Evolutionary conservation across 2,797 vertebrate genomes (phyloP), one percentile per base, ranked within the genome.

Genomic region (Chelidonichthys spinosus): DNA sequence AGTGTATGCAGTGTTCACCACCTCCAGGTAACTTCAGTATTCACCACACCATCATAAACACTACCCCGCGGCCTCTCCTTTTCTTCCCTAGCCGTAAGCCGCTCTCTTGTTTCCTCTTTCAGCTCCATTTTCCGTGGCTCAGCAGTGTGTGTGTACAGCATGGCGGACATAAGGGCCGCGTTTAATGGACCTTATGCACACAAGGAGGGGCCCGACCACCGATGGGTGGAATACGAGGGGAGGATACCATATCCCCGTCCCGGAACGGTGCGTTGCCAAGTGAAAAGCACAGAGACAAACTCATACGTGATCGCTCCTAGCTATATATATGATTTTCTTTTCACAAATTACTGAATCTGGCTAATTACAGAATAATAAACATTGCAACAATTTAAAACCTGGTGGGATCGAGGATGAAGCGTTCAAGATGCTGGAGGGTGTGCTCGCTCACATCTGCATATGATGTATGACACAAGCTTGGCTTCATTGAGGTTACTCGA

Each of bases 101-200:
- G 33, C 5, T 74, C 2, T 78, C 14, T 40, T 71, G n/a, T 65
- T 69, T 40, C 8, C 18, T 32, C 47, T 66, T 78, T 80, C 91
- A 99, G 98, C 85, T 97, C 97, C 4, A 95, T 99, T 83, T 99
- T 99, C 94, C 97, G 96, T 81, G 98, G 98, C 76, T 99, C 98
- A 33, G 98, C 98, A 1, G 96, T 99, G 61, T 99, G 98, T 82
- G 94, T 99, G 69, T 99, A 99, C 86, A 98, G 94, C 87, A 99
- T 99, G 98, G 96, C 97, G 2, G 97, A 99, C 60, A 96, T 99
- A 78, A 94, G 98, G 79, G 96, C 96, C 0, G 96, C 92, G 49
- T 99, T 99, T 86, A 99, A 98, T 2, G 98, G 98, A 44, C 97
- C 98, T 0, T 99, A 97, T 1, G 96, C 97, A 7, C 98, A 99